Evolutionary conservation across 2,888 invertebrate genomes (phyloP).

Genomic region (Diadegma fenestrale): DNA sequence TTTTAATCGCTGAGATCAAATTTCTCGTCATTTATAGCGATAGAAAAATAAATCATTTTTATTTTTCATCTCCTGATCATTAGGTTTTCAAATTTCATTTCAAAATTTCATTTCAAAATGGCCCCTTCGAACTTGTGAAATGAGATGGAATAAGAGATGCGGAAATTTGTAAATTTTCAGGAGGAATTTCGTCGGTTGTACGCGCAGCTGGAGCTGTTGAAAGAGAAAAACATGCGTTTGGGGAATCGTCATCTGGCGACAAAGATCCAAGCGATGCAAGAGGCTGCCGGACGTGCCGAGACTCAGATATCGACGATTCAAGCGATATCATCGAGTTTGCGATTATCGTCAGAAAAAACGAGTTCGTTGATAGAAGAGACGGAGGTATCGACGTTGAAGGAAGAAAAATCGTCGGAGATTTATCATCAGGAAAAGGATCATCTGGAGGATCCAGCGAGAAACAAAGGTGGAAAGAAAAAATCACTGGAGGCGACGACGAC

Average conservation of each 20-base stretch:
- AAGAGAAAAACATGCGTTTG: constrained; percentile 91
- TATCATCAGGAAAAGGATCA: constrained; percentile 40
- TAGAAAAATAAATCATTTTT: not conserved
- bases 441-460: constrained; percentile 48
- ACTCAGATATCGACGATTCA: constrained; percentile 85
- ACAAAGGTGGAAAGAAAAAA: constrained; percentile 74
- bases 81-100: no score
- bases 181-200: constrained; percentile 94
- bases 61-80: no score
- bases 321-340: constrained; percentile 79
- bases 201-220: constrained; percentile 92
- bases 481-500: constrained; percentile 58
- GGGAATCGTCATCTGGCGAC: constrained; percentile 91
- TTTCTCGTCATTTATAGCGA: no score
- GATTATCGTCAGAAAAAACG: constrained; percentile 79
- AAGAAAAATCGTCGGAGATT: constrained; percentile 46
- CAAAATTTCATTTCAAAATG: no score
- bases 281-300: constrained; percentile 89
- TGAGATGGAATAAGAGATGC: no score
- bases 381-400: constrained; percentile 64
- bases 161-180: constrained; percentile 84
- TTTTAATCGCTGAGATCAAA: no score
- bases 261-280: constrained; percentile 93
- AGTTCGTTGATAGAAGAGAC: constrained; percentile 80
- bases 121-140: not conserved